Conservation (phyloP, 2,113 vertebrate genomes). For the Ascaphus truei region DNA sequence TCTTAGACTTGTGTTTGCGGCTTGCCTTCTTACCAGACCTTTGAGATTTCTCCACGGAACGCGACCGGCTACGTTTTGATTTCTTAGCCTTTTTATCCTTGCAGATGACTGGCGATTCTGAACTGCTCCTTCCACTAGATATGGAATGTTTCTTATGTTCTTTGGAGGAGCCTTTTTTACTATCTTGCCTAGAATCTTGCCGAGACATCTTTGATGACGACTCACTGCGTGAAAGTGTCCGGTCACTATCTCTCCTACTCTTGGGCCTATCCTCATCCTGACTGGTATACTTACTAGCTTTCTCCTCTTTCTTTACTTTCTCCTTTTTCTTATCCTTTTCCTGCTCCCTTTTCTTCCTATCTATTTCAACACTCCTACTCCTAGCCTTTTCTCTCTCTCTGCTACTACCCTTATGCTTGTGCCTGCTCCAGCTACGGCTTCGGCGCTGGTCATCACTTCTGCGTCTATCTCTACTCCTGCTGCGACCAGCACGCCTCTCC, state of each 20-base stretch:
- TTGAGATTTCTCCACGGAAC: slow-evolving; percentile 97
- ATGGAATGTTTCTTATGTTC: slow-evolving; percentile 83
- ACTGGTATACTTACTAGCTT: slow-evolving; percentile 65
- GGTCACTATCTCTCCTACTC: slow-evolving; percentile 84
- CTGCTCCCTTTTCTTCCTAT: slow-evolving; percentile 80
- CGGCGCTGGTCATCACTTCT: slow-evolving; percentile 76
- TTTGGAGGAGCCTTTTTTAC: slow-evolving; percentile 84
- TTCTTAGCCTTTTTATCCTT: slow-evolving; percentile 98
- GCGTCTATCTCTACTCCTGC: slow-evolving; percentile 84
- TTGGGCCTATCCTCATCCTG: slow-evolving; percentile 83
- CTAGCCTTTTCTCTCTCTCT: slow-evolving; percentile 82
- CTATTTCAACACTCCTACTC: slow-evolving; percentile 71
- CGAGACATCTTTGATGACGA: slow-evolving; percentile 74
- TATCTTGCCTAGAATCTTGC: slow-evolving; percentile 80
- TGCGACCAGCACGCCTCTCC: slow-evolving; percentile 79
- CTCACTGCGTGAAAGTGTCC: slow-evolving; percentile 72
- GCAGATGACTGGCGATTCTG: slow-evolving; percentile 86
- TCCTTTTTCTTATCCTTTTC: slow-evolving; percentile 81
- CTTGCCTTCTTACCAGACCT: slow-evolving; percentile 99
- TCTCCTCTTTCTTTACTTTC: slow-evolving; percentile 72
- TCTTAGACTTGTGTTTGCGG: slow-evolving; percentile 99
- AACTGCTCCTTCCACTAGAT: slow-evolving; percentile 88
- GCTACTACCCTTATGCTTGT: slow-evolving; percentile 68
- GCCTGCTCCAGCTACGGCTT: slow-evolving; percentile 66
- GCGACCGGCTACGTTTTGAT: slow-evolving; percentile 95